Evolutionary conservation across 2,113 vertebrate species (phyloP).

Genomic region (Pogona vitticeps): DNA sequence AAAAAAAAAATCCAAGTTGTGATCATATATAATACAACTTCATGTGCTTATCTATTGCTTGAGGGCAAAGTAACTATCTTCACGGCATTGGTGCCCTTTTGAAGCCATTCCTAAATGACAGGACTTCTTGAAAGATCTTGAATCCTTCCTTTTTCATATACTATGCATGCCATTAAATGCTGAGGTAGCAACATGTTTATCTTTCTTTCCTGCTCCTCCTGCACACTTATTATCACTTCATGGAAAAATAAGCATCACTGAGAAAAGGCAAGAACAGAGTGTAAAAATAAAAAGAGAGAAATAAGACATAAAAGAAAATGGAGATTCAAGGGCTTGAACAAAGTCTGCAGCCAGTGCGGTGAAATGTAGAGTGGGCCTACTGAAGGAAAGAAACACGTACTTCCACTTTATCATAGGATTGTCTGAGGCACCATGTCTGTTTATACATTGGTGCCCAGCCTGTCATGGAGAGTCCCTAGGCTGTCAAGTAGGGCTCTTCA

Average conservation of each 20-base stretch:
- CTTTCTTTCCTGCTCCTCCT: neutral
- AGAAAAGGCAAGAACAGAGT: neutral
- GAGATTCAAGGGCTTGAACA: neutral
- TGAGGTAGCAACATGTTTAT: neutral
- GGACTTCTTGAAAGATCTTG: neutral
- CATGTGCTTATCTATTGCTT: neutral
- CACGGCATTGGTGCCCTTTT: too few relatives aligned
- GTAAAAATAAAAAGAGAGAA: neutral
- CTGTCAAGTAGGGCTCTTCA: neutral
- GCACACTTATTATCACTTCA: neutral
- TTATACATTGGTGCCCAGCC: neutral
- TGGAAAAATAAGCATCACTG: neutral
- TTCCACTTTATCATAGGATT: neutral
- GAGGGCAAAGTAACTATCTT: neutral
- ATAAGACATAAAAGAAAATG: neutral
- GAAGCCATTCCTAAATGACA: neutral
- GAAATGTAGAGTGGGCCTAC: neutral
- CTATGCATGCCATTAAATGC: neutral
- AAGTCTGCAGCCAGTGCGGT: neutral
- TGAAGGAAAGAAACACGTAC: neutral
- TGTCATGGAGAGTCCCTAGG: neutral
- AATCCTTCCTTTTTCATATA: neutral
- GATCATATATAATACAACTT: neutral
- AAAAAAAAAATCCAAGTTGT: too few relatives aligned
- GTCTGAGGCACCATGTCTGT: neutral